Percentiles rank a stretch among this genome's conserved stretches.
phyloP scores from a whole-genome alignment of 1,140 invertebrate species.

The Agrilus planipennis region DNA sequence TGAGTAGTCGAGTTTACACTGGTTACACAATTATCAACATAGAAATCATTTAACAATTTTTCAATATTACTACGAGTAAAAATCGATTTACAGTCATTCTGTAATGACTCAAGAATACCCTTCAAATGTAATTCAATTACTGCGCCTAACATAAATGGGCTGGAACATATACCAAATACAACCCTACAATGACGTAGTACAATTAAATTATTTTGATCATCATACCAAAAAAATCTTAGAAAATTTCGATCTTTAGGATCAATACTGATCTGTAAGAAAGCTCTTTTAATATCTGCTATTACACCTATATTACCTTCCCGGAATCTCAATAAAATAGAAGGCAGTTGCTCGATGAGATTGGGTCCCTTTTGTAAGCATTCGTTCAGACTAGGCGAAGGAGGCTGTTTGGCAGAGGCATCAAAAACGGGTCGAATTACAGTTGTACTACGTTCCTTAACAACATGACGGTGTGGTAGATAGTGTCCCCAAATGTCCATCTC shows the following conservation, averaged over 20 bases:
- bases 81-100: too few relatives aligned
- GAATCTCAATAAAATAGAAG: conserved; percentile 28
- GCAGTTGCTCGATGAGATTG: conserved; percentile 32
- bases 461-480: conserved; percentile 10
- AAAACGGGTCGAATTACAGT: conserved; percentile 11
- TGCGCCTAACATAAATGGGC: conserved; percentile 26
- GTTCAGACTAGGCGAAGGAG: not conserved
- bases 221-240: conserved; percentile 27
- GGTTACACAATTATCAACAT: too few relatives aligned
- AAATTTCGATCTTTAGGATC: conserved; percentile 19
- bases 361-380: conserved; percentile 7
- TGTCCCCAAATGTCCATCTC: too few relatives aligned
- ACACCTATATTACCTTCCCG: conserved; percentile 26
- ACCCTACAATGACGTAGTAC: conserved; percentile 23
- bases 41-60: too few relatives aligned
- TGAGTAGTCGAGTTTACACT: too few relatives aligned
- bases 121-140: conserved; percentile 16
- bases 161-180: conserved; percentile 18
- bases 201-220: conserved; percentile 3
- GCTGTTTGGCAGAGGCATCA: conserved; percentile 10
- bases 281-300: conserved; percentile 31
- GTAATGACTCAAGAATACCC: too few relatives aligned
- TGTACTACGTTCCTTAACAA: conserved; percentile 10
- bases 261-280: conserved; percentile 30
- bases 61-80: too few relatives aligned